phyloP scores from a whole-genome alignment of 1,140 invertebrate species.

The Micrasema minimum region DNA sequence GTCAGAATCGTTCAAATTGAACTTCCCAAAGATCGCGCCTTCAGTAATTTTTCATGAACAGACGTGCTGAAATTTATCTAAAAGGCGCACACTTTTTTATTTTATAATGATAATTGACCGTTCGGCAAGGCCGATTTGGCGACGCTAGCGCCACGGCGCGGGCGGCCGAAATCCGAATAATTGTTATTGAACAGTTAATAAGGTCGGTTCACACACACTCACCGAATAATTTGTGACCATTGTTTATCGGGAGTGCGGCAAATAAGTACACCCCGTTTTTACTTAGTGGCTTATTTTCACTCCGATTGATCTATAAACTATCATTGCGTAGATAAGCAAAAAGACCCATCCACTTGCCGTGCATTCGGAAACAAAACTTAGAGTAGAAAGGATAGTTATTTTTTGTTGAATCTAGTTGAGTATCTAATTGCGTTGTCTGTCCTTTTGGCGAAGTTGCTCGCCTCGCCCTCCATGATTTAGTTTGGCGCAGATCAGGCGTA shows the following conservation, averaged over 20 bases:
- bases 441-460: neutral
- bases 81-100: conserved; percentile 12
- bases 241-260: conserved; percentile 19
- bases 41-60: no score
- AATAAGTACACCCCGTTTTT: conserved; percentile 20
- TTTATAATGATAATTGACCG: conserved; percentile 9
- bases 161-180: conserved; percentile 38
- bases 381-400: neutral
- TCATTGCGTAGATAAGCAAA: conserved; percentile 37
- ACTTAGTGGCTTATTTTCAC: conserved; percentile 32
- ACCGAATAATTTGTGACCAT: conserved; percentile 29
- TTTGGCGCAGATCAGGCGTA: conserved; percentile 32
- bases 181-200: conserved; percentile 45
- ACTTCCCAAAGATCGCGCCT: no score
- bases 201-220: conserved; percentile 32
- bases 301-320: conserved; percentile 34
- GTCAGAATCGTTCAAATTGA: no score
- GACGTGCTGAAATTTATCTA: conserved; percentile 7
- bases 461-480: conserved; percentile 16
- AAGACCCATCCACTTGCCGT: conserved; percentile 36
- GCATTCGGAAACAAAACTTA: conserved; percentile 6
- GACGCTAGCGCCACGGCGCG: conserved; percentile 35
- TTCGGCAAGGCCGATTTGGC: conserved; percentile 8
- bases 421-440: neutral
- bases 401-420: neutral